Conservation (phyloP, 2,797 vertebrate species). For the Hyperoplus lanceolatus region DNA sequence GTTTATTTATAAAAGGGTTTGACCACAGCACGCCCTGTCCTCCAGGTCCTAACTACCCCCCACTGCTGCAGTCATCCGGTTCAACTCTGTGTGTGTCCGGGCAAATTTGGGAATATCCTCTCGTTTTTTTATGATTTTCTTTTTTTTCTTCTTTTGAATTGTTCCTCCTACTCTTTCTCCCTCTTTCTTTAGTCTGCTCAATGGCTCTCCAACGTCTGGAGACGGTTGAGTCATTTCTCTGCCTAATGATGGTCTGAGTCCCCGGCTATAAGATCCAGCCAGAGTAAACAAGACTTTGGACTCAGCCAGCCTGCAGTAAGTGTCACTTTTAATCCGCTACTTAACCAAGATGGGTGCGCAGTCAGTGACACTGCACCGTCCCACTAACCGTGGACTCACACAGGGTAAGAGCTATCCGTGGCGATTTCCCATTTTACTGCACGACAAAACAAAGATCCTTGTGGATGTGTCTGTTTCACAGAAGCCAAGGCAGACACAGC, state of each 20-base stretch:
- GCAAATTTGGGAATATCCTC: conserved; percentile 46
- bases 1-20: conserved; percentile 77
- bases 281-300: conserved; percentile 75
- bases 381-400: conserved; percentile 35
- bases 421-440: conserved; percentile 48
- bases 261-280: conserved; percentile 60
- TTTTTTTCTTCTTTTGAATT: conserved; percentile 11
- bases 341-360: conserved; percentile 60
- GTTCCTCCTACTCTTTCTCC: conserved; percentile 25
- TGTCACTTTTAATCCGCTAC: conserved; percentile 78
- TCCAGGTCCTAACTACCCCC: conserved; percentile 46
- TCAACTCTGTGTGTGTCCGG: conserved; percentile 22
- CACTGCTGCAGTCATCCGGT: conserved; percentile 34
- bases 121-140: conserved; percentile 16
- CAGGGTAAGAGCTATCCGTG: conserved; percentile 18
- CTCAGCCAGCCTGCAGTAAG: conserved; percentile 74
- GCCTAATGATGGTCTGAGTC: conserved; percentile 75
- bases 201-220: conserved; percentile 26
- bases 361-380: conserved; percentile 49
- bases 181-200: conserved; percentile 17
- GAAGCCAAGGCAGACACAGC: conserved; percentile 17
- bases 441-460: conserved; percentile 38
- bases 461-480: conserved; percentile 31
- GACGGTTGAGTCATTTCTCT: conserved; percentile 68
- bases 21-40: conserved; percentile 63